Conservation (phyloP, 2,888 invertebrate genomes). For the Agrochola lota region DNA sequence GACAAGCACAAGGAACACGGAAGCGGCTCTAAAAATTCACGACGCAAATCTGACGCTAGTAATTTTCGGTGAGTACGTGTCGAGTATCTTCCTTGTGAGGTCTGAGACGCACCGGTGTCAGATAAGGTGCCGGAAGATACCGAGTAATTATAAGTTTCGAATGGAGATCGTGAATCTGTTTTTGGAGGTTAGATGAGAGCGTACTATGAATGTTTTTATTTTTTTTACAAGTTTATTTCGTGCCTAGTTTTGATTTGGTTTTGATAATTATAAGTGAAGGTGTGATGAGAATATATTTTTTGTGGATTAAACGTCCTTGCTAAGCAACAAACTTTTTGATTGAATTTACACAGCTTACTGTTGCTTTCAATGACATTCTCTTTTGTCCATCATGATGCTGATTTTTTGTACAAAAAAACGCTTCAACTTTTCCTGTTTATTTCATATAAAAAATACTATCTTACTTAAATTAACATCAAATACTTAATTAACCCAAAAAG, state of each 20-base stretch:
- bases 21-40: constrained; percentile 87
- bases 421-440: background rate
- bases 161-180: constrained; percentile 51
- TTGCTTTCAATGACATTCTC: constrained; percentile 36
- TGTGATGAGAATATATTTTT: constrained; percentile 6
- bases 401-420: background rate
- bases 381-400: constrained; percentile 20
- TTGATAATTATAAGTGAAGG: background rate
- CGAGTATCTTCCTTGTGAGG: constrained; percentile 83
- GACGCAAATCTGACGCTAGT: constrained; percentile 80
- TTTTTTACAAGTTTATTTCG: background rate
- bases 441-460: background rate
- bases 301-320: constrained; percentile 18
- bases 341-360: constrained; percentile 18
- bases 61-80: constrained; percentile 87
- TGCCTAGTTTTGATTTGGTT: background rate
- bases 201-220: constrained; percentile 9
- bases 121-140: constrained; percentile 55
- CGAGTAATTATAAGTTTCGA: constrained; percentile 43
- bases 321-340: constrained; percentile 30
- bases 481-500: background rate
- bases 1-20: constrained; percentile 81
- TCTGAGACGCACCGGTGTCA: constrained; percentile 68
- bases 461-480: background rate
- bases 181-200: constrained; percentile 49